A percentile compares a stretch with the other conserved stretches of the same genome.
Conservation (phyloP, 2,888 invertebrate species). For the Griposia aprilina region DNA sequence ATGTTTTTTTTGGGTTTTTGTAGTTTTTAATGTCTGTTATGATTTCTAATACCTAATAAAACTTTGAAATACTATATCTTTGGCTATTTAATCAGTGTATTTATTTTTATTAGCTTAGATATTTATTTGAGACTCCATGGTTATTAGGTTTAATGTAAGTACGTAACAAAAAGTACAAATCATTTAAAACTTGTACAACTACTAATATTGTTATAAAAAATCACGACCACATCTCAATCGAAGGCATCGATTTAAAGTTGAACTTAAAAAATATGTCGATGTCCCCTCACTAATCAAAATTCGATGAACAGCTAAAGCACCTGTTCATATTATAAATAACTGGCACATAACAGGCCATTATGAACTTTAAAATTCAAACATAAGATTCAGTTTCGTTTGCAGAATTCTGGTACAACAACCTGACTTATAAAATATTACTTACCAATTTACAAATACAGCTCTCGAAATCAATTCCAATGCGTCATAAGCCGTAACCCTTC, state of each 20-base stretch:
- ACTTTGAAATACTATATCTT: no score
- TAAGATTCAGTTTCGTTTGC: slow-evolving; percentile 31
- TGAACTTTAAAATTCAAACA: neutral
- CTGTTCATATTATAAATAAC: slow-evolving; percentile 61
- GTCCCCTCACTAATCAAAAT: slow-evolving; percentile 72
- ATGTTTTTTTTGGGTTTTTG: no score
- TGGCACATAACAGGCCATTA: slow-evolving; percentile 13
- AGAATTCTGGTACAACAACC: slow-evolving; percentile 28
- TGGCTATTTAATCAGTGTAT: neutral
- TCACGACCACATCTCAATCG: slow-evolving; percentile 51
- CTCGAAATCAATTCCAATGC: slow-evolving; percentile 56
- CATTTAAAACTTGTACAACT: slow-evolving; percentile 21
- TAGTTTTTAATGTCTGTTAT: no score
- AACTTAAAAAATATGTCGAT: slow-evolving; percentile 68
- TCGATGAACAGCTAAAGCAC: slow-evolving; percentile 64
- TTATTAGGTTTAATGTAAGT: slow-evolving; percentile 14
- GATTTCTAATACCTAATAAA: no score
- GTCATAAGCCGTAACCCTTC: slow-evolving; percentile 48
- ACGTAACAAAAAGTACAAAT: slow-evolving; percentile 7
- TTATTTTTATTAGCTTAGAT: neutral
- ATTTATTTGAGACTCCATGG: slow-evolving; percentile 25
- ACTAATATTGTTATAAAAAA: slow-evolving; percentile 36
- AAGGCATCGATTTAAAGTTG: slow-evolving; percentile 48
- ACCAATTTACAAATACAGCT: slow-evolving; percentile 59
- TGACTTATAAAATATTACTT: slow-evolving; percentile 52